These are phyloP conservation scores for Ceratitis capitata DNA, from an alignment of 1,140 invertebrate genomes.

Conservation along the genomic window DNA sequence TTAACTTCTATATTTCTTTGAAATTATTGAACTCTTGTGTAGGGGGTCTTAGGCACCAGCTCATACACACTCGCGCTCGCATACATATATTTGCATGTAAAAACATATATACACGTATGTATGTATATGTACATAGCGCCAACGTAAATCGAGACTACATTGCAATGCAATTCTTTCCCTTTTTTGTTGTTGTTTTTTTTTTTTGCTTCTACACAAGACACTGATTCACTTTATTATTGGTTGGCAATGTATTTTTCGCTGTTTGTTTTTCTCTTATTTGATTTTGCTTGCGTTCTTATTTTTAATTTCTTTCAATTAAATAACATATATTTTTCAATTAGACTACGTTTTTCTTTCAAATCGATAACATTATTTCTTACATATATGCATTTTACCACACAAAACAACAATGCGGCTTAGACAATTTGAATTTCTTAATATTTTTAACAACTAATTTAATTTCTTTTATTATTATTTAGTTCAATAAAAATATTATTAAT, in stretches of 20 bases:
- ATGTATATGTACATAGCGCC: too few species aligned
- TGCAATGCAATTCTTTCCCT: slow-evolving; percentile 10
- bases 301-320: background rate
- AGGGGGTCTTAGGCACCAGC: background rate
- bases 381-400: too few species aligned
- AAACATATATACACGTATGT: too few species aligned
- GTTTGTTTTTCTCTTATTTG: background rate
- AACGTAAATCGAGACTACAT: background rate
- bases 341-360: background rate
- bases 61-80: background rate
- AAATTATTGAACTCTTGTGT: background rate
- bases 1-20: background rate
- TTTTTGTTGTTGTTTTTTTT: too few species aligned
- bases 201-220: background rate
- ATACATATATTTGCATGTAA: too few species aligned
- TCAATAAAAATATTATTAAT: too few species aligned
- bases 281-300: background rate
- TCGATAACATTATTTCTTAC: too few species aligned
- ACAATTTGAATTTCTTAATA: too few species aligned
- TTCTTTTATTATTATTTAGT: too few species aligned
- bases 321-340: background rate
- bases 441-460: too few species aligned
- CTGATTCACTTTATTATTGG: slow-evolving; percentile 8
- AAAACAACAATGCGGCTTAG: too few species aligned
- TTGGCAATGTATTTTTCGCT: too few species aligned